A percentile compares a stretch with the other conserved stretches of the same genome.
phyloP scores from a whole-genome alignment of 2,113 vertebrate genomes.

The Macaca mulatta region DNA sequence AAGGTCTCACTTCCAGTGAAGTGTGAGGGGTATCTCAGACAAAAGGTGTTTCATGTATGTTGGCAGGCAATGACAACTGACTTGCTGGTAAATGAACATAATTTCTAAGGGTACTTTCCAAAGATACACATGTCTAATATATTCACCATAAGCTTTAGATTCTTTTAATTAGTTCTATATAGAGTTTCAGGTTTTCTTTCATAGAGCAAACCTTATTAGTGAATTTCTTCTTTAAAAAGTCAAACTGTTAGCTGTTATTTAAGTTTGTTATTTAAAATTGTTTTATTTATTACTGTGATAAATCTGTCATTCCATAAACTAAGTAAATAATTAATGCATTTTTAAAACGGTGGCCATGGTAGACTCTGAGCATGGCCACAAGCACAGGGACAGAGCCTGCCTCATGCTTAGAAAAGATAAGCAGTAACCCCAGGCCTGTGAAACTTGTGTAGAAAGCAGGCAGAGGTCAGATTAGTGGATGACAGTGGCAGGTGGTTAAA shows the following conservation, averaged over 20 bases:
- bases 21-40: not conserved
- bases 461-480: conserved; percentile 23
- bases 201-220: not conserved
- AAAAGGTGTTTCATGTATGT: not conserved
- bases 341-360: not conserved
- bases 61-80: not conserved
- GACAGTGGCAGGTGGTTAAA: conserved; percentile 48
- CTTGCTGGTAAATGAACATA: not conserved
- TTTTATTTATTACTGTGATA: not conserved
- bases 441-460: conserved; percentile 11
- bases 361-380: not conserved
- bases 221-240: conserved; percentile 32
- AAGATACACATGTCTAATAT: not conserved
- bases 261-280: not conserved
- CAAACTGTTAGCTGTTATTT: not conserved
- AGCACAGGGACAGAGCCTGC: not conserved
- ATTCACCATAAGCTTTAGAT: not conserved
- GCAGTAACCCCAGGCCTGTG: not conserved
- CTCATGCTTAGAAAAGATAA: conserved; percentile 32
- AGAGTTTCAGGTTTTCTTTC: not conserved
- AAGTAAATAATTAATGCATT: not conserved
- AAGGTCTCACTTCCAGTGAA: conserved; percentile 10
- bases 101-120: not conserved
- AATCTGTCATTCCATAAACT: not conserved
- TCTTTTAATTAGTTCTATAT: conserved; percentile 28